These are phyloP conservation scores for Catostomus latipinnis DNA, from an alignment of 2,797 vertebrate species.

Conservation along the genomic window DNA sequence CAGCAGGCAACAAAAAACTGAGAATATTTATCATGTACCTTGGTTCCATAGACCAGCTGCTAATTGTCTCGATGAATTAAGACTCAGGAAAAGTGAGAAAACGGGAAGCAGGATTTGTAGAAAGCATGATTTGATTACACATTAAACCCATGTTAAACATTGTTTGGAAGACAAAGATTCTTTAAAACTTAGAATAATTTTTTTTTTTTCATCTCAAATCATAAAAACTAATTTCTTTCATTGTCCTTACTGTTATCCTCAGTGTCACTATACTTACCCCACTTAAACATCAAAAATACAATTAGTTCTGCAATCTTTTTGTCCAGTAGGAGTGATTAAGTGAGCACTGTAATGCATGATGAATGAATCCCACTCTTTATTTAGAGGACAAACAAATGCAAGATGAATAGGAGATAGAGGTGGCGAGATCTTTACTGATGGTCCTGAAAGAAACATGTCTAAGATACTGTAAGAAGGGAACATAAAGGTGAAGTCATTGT, in stretches of 20 bases:
- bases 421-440: not conserved
- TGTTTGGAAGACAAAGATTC: conserved; percentile 88
- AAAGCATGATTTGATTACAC: conserved; percentile 77
- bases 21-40: not conserved
- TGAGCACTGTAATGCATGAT: conserved; percentile 2
- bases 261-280: conserved; percentile 50
- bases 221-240: conserved; percentile 76
- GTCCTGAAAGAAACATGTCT: conserved; percentile 6
- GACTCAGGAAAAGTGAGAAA: conserved; percentile 12
- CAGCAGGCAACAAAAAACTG: conserved; percentile 5
- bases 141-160: conserved; percentile 76
- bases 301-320: conserved; percentile 14
- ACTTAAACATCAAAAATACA: conserved; percentile 55
- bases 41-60: not conserved
- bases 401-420: conserved; percentile 13
- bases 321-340: conserved; percentile 10
- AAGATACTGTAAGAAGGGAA: conserved; percentile 5
- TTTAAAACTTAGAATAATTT: conserved; percentile 77
- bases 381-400: not conserved
- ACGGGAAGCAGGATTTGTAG: conserved; percentile 74
- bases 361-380: not conserved
- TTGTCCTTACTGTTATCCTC: conserved; percentile 81
- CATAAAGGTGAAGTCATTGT: not conserved
- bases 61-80: not conserved
- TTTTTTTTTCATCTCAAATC: conserved; percentile 75